A percentile compares a stretch with the other conserved stretches of the same genome.
phyloP scores from a whole-genome alignment of 2,113 vertebrate species.

The Callipepla californica region DNA sequence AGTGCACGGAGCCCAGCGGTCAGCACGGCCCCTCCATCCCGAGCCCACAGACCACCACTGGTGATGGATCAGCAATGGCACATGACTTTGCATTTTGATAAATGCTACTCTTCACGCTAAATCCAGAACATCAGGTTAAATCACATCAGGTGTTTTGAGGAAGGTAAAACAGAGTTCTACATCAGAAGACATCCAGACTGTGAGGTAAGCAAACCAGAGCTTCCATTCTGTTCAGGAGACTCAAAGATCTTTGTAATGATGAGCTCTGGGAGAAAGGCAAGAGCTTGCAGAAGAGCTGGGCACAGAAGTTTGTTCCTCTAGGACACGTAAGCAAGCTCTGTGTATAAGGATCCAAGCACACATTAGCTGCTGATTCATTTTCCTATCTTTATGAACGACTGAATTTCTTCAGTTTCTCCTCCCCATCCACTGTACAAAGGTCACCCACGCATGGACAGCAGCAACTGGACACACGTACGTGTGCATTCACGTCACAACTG shows the following conservation, averaged over 20 bases:
- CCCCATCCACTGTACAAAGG: not conserved
- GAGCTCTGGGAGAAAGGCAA: not conserved
- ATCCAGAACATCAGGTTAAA: not conserved
- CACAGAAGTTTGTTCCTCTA: not conserved
- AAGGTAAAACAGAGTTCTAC: not conserved
- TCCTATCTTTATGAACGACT: not conserved
- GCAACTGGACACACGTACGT: rapidly evolving
- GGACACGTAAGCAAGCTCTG: not conserved
- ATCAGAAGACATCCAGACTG: not conserved
- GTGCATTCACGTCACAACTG: rapidly evolving
- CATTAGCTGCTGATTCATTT: not conserved
- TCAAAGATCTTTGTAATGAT: not conserved
- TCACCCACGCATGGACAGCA: not conserved
- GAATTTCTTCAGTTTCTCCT: not conserved
- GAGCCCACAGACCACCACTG: not conserved
- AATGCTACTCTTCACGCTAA: not conserved
- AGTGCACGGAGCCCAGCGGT: too few species aligned
- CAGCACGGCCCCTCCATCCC: rapidly evolving
- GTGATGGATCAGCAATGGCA: not conserved
- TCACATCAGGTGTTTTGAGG: not conserved
- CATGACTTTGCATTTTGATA: not conserved
- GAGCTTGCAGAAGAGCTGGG: not conserved
- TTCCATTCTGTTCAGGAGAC: not conserved
- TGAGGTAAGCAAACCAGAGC: not conserved
- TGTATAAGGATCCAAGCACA: not conserved